Conservation (phyloP, 1,140 invertebrate species). For the Drosophila bifasciata region DNA sequence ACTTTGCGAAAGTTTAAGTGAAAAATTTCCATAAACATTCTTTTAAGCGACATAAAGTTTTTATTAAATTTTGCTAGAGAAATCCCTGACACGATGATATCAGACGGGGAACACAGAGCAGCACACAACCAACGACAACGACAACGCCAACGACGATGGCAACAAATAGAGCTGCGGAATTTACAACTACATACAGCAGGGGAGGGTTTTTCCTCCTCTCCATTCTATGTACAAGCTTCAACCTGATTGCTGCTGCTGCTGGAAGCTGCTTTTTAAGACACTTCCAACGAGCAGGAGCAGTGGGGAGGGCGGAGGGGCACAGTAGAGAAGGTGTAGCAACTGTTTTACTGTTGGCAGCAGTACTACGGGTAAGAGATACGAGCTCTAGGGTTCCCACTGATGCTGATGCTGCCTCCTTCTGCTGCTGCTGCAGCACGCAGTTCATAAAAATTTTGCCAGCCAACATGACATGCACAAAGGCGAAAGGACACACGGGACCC, state of each 20-base stretch:
- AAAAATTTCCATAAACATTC: conserved; percentile 84
- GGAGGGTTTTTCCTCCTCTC: conserved; percentile 17
- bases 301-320: too few relatives aligned
- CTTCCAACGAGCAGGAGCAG: conserved; percentile 25
- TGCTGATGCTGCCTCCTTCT: conserved; percentile 10
- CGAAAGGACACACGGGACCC: conserved; percentile 65
- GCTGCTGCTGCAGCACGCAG: conserved; percentile 63
- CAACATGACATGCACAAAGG: conserved; percentile 81
- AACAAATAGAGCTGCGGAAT: conserved; percentile 79
- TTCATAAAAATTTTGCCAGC: conserved; percentile 82
- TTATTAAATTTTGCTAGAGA: conserved; percentile 83
- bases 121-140: conserved; percentile 21
- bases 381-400: conserved; percentile 11
- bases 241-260: conserved; percentile 1
- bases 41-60: conserved; percentile 84
- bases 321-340: conserved; percentile 33
- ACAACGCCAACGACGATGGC: conserved; percentile 41
- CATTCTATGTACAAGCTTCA: too few relatives aligned
- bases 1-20: conserved; percentile 83
- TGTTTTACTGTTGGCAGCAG: conserved; percentile 52
- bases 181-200: conserved; percentile 73
- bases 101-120: conserved; percentile 13
- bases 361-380: conserved; percentile 23
- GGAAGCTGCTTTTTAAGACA: conserved; percentile 50
- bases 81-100: conserved; percentile 65